A percentile compares a stretch with the other conserved stretches of the same genome.
These are phyloP conservation scores for Emberiza fucata DNA, from an alignment of 2,113 vertebrate species.

Conservation along the genomic window DNA sequence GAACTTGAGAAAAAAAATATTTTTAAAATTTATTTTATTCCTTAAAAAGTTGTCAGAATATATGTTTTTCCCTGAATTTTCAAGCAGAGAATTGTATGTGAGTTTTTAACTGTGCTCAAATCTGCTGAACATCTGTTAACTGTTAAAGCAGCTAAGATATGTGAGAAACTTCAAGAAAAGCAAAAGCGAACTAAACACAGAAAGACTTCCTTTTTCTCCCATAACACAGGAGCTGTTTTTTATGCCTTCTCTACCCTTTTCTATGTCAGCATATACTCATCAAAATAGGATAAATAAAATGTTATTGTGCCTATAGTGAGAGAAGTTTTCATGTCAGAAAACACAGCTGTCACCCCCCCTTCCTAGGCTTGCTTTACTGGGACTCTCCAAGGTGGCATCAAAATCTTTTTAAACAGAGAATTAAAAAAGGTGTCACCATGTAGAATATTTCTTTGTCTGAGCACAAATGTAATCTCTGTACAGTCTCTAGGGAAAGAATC, in stretches of 20 bases:
- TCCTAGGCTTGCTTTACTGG: background rate
- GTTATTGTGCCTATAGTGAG: background rate
- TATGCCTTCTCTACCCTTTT: background rate
- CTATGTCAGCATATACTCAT: background rate
- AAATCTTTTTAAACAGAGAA: slow-evolving; percentile 13
- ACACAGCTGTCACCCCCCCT: background rate
- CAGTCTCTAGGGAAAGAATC: background rate
- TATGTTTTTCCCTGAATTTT: background rate
- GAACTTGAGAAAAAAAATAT: background rate
- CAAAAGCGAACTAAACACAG: background rate
- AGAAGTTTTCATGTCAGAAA: slow-evolving; percentile 10
- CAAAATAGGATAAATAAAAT: slow-evolving; percentile 27
- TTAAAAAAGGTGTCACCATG: background rate
- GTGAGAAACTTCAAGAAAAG: background rate
- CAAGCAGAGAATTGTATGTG: background rate
- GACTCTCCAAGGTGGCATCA: background rate
- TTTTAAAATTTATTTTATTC: background rate
- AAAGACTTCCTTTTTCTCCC: background rate
- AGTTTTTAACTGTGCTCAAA: background rate
- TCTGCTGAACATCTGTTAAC: slow-evolving; percentile 7
- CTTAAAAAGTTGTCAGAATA: background rate
- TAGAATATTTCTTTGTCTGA: background rate
- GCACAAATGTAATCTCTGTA: background rate
- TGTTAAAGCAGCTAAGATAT: slow-evolving; percentile 10
- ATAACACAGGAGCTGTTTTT: background rate